A percentile compares a stretch with the other conserved stretches of the same genome.
Conservation (phyloP, 2,797 vertebrate species). For the Delichon dasypus region DNA sequence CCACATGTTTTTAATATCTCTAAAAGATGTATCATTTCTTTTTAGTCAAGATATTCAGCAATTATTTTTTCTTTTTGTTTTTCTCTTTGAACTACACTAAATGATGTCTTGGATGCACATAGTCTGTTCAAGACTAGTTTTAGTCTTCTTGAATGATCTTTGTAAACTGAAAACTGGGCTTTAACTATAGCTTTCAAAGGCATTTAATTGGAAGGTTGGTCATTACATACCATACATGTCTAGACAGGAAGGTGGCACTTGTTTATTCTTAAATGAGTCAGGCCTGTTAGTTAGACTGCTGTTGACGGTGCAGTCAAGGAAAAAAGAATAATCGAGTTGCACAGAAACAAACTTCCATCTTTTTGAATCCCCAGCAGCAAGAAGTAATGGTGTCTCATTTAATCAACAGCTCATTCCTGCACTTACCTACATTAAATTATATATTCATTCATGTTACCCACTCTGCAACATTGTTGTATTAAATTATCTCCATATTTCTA, state of each 20-base stretch:
- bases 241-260: conserved; percentile 9
- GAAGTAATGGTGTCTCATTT: conserved; percentile 18
- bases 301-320: background rate
- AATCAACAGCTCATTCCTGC: conserved; percentile 12
- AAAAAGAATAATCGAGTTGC: background rate
- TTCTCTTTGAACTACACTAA: background rate
- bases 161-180: background rate
- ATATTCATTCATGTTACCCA: background rate
- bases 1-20: background rate
- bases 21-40: background rate
- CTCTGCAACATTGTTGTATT: background rate
- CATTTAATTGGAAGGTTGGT: conserved; percentile 6
- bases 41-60: background rate
- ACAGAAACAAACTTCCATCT: conserved; percentile 25
- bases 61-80: background rate
- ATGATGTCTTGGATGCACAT: background rate
- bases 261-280: conserved; percentile 37
- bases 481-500: background rate
- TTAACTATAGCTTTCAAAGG: background rate
- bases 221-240: background rate
- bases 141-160: background rate
- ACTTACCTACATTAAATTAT: conserved; percentile 46
- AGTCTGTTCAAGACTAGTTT: background rate
- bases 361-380: background rate
- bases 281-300: conserved; percentile 8